These are phyloP conservation scores for Peromyscus polionotus DNA, from an alignment of 2,113 vertebrate species.

Conservation along the genomic window DNA sequence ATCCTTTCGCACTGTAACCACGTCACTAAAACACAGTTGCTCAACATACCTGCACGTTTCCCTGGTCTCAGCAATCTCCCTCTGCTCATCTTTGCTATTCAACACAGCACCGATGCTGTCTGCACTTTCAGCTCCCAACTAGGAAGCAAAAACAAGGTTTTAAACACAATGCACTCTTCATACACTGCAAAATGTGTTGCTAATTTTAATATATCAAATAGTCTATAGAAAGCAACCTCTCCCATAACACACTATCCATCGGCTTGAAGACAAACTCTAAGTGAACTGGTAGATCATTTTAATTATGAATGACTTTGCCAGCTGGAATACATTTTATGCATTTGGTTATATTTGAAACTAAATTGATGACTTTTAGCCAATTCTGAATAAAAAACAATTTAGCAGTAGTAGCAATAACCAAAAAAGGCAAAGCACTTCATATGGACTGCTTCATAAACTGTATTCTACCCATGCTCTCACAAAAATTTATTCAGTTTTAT, in stretches of 20 bases:
- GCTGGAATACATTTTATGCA: background rate
- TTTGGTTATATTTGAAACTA: slow-evolving; percentile 49
- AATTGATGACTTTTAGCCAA: background rate
- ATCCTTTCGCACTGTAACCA: background rate
- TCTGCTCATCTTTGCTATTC: slow-evolving; percentile 97
- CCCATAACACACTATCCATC: background rate
- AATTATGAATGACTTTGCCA: slow-evolving; percentile 37
- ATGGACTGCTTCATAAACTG: background rate
- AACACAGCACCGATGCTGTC: slow-evolving; percentile 97
- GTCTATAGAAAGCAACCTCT: background rate
- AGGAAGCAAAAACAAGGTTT: background rate
- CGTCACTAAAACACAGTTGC: fast-evolving
- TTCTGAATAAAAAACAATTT: background rate
- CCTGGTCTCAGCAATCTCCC: slow-evolving; percentile 96
- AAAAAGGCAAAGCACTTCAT: background rate
- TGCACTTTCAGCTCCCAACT: slow-evolving; percentile 97
- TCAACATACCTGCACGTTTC: slow-evolving; percentile 93
- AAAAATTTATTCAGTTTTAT: background rate
- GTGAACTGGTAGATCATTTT: background rate
- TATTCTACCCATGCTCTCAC: background rate
- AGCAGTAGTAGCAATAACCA: background rate
- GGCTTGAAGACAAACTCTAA: background rate
- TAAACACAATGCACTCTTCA: background rate
- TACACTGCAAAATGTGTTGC: background rate
- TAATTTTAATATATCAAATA: background rate